Base-by-base conservation (phyloP, 2,888 invertebrate species). In the Oeneis ivallda region DNA sequence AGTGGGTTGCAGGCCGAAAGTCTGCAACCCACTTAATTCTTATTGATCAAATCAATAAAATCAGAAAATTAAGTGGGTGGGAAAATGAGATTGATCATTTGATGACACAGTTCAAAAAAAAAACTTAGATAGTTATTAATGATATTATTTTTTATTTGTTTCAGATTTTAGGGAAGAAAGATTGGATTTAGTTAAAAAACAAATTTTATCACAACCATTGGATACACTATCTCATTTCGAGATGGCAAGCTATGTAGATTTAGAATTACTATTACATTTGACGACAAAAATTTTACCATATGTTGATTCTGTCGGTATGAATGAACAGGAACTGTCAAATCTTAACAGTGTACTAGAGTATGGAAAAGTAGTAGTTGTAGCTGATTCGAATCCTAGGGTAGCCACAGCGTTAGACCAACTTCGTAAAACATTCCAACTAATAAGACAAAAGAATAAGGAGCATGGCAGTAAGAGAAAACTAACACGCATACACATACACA, bases 231-330 rank as follows among this genome's bases (percentile, higher is more conserved):
- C 96, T 54, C 97, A 97, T 80, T 97, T 97, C 80, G 97, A 97
- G 84, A 95, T 97, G 95, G 97, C 97, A 5, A 96, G 96, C 59
- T 96, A 96, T 76, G 94, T 95, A 0, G 96, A 97, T 78, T 89
- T 94, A 62, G 92, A 93, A 53, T 86, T 97, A 10, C 82, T 97
- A 10, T 86, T 92, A 63, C 94, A 95, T 56, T 83, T 97, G 0
- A 93, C 94, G 0, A 92, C 94, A 5, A 92, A 93, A 72, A 93
- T 97, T 0, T 87, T 97, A 68, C 95, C 96, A 0, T 94, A 93
- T 77, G 93, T 95, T 0, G 96, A 97, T 79, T 97, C 97, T 0
- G 89, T 97, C 4, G 97, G 97, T 3, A 96, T 97, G 96, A 97
- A 97, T 78, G 97, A 97, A 79, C 97, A 97, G 85, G 97, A 97